phyloP scores from a whole-genome alignment of 2,113 vertebrate genomes.

The Serilophus lunatus region DNA sequence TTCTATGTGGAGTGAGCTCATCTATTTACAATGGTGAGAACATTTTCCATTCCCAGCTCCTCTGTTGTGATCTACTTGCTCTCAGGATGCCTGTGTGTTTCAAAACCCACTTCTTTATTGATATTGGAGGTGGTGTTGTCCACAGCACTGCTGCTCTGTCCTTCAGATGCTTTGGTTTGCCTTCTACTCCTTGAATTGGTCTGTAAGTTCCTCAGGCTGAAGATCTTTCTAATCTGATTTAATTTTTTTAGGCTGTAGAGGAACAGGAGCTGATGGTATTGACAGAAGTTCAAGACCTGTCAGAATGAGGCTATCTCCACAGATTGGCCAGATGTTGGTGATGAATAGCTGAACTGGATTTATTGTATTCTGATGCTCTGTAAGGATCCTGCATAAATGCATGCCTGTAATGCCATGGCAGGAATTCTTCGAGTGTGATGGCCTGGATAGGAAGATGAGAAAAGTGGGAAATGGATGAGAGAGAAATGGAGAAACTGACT shows the following conservation, averaged over 20 bases:
- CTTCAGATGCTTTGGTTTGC: background rate
- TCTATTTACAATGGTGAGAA: background rate
- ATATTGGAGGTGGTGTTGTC: background rate
- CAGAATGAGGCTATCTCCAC: background rate
- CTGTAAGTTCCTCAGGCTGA: background rate
- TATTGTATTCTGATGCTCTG: background rate
- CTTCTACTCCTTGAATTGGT: background rate
- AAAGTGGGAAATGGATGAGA: background rate
- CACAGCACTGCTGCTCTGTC: background rate
- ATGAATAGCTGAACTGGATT: background rate
- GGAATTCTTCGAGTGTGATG: background rate
- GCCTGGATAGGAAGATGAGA: background rate
- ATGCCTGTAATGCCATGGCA: background rate
- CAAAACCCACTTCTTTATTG: background rate
- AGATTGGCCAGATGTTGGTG: background rate
- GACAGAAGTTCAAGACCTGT: background rate
- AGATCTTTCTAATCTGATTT: background rate
- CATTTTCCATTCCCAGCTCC: background rate
- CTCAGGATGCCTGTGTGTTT: background rate
- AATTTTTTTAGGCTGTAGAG: background rate
- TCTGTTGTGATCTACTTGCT: background rate
- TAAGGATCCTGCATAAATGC: background rate
- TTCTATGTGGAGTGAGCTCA: background rate
- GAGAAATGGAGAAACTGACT: background rate
- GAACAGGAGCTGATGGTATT: background rate